phyloP scores from a whole-genome alignment of 2,797 vertebrate species.

The Leptoclinus maculatus region DNA sequence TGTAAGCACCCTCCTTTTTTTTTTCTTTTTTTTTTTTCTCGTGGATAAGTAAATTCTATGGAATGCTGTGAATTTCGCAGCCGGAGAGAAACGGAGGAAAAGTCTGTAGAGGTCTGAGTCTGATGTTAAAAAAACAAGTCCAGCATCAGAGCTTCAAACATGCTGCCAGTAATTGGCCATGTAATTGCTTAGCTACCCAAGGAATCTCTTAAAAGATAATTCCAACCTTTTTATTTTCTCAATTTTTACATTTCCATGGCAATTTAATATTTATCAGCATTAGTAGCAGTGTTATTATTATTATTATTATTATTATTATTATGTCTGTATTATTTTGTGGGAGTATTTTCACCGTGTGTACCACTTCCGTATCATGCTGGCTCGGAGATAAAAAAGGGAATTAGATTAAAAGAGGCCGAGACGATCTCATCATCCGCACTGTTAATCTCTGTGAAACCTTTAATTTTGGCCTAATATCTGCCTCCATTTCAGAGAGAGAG shows the following conservation, averaged over 20 bases:
- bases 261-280: constrained; percentile 21
- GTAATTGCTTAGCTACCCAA: constrained; percentile 64
- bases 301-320: constrained; percentile 33
- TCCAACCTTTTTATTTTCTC: constrained; percentile 44
- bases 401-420: constrained; percentile 76
- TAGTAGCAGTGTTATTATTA: constrained; percentile 29
- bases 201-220: constrained; percentile 59
- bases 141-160: constrained; percentile 70
- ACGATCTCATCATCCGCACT: constrained; percentile 78
- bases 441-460: constrained; percentile 82
- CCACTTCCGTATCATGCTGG: constrained; percentile 62
- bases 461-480: constrained; percentile 80
- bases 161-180: constrained; percentile 75
- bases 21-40: constrained; percentile 49
- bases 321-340: constrained; percentile 58
- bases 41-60: constrained; percentile 82
- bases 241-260: constrained; percentile 5
- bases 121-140: constrained; percentile 77
- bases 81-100: constrained; percentile 67
- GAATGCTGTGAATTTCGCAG: constrained; percentile 78
- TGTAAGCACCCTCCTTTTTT: constrained; percentile 84
- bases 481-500: constrained; percentile 64
- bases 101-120: constrained; percentile 66
- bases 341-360: constrained; percentile 41
- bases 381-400: constrained; percentile 73